These are phyloP conservation scores for Xenops minutus DNA, from an alignment of 2,797 vertebrate species.

Conservation along the genomic window DNA sequence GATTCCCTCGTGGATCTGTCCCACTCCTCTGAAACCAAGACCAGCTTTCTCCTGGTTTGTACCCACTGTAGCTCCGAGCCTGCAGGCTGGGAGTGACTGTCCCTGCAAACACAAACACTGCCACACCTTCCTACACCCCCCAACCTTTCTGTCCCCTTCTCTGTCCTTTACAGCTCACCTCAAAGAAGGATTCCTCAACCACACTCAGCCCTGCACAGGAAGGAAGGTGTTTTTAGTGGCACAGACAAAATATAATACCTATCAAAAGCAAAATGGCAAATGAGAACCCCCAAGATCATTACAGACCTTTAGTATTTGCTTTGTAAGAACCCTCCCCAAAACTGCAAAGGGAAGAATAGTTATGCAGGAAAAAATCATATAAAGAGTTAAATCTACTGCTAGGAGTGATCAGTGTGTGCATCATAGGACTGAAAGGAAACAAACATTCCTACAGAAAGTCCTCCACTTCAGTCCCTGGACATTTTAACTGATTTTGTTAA, in stretches of 20 bases:
- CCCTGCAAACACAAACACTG: neutral
- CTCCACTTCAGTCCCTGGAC: neutral
- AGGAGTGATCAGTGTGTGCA: neutral
- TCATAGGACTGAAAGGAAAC: neutral
- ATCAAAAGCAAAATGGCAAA: neutral
- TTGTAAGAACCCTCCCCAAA: neutral
- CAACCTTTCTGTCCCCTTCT: neutral
- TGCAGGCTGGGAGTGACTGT: neutral
- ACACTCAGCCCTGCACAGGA: neutral
- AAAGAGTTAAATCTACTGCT: neutral
- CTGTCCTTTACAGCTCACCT: fast-evolving
- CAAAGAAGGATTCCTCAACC: neutral
- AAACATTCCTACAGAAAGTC: neutral
- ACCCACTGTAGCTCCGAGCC: neutral
- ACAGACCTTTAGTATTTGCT: neutral
- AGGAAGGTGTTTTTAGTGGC: neutral
- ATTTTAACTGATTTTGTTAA: neutral
- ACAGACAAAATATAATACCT: neutral
- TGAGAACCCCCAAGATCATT: neutral
- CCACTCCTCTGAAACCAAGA: neutral
- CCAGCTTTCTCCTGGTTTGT: neutral
- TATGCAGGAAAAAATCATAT: neutral
- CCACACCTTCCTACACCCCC: neutral
- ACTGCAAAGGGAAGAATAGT: neutral
- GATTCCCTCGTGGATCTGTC: neutral